Evolutionary conservation across 2,888 invertebrate species (phyloP), one percentile per base, ranked within the genome.

Genomic region (Drosophila prolongata): DNA sequence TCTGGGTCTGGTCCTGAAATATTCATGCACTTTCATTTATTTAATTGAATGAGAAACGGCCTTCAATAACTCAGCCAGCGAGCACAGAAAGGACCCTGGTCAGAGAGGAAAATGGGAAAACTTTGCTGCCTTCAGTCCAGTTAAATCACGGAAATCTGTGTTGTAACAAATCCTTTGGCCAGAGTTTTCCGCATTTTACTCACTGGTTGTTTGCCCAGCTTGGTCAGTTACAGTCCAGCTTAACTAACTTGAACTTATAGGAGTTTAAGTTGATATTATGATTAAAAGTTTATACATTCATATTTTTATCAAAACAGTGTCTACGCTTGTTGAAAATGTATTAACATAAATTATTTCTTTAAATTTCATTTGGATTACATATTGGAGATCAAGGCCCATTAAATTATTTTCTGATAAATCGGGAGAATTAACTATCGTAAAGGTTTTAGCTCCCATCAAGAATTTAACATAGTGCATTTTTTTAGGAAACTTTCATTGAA

Each of bases 1-100:
- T 16, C 27, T 37, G 40, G 38, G 35, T 16, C 27, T 42, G 46
- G 49, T 42, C 42, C 62, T 62, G 42, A 42, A 64, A 49, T 64
- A 64, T 71, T 46, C 38, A 72, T 72, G 53, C 50, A 59, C 43
- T 56, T 61, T 75, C 88, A 76, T 83, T 83, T 62, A 82, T 71
- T 86, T 76, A 76, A 75, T 82, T 81, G 73, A 58, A 80, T 77
- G 77, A 86, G 75, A 76, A 83, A 83, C 73, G 75, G 24, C 49
- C 75, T 61, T 44, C 58, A 66, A 62, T 67, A 56, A 49, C 43
- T 75, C 54, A 66, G 9, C 30, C 27, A 35, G 47, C 55, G 10
- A 16, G 6, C 14, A 54, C 30, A 44, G 35, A 34, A 44, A 47
- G 10, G 38, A 27, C 9, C n/a, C 54, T 14, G 9, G 38, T 10